Base-by-base conservation (phyloP, 2,113 vertebrate species). In the Erpornis zantholeuca region DNA sequence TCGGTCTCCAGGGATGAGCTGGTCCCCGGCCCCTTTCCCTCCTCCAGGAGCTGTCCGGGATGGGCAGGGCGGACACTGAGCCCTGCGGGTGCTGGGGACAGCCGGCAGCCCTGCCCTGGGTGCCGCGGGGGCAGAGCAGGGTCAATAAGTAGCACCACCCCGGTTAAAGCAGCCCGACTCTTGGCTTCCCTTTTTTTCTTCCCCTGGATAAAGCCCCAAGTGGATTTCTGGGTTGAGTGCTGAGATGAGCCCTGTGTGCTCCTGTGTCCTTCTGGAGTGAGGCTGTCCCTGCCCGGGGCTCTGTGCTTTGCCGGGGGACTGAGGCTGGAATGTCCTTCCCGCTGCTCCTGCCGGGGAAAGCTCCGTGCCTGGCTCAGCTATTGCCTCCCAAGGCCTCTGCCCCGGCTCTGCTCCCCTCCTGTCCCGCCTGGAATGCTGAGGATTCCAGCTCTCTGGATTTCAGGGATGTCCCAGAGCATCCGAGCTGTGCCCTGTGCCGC, bases 101-200 rank as follows among this genome's bases (percentile, higher is more conserved):
- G 64, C 49, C 5, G 15, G 81, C 69, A 75, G 65, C 86, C 36
- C 33, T 12, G 35, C 54, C 4, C 2, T 2, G 61, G 10, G 12
- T 3, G 45, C 73, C 44, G 0, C 7, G 1, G 29, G 14, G 66
- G 42, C 44, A 28, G 25, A 15, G 35, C 18, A 1, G n/a, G 7
- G 64, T 36, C 61, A 2, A 0, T 6, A 16, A 49, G 47, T 10
- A 47, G 27, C 49, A 21, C 42, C n/a, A 7, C 28, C 64, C 25
- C 15, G 44, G 28, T 28, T 29, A 15, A 42, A 64, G 77, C 76
- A 63, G 61, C 72, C 52, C 1, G 0, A 44, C 68, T 76, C 71
- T 50, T 56, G 36, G 25, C 33, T 29, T 65, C 29, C 12, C 19
- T 9, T 27, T 20, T 36, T 20, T 19, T 44, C 11, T 11, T 3